Evolutionary conservation across 2,797 vertebrate species (phyloP).

Genomic region (Sebastiscus albofasciatus): DNA sequence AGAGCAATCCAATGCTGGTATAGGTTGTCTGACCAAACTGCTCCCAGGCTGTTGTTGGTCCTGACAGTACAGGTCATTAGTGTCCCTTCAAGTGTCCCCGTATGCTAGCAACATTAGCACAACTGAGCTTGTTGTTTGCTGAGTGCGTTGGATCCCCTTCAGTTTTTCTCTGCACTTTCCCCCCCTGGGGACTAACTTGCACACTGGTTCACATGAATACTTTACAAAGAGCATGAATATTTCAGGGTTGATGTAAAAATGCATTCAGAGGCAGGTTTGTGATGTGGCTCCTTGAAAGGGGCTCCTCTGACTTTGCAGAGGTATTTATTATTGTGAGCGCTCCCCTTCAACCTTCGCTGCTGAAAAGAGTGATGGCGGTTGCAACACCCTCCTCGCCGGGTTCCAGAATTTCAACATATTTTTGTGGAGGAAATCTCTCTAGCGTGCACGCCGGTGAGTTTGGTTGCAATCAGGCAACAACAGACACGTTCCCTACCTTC

Average conservation of each 20-base stretch:
- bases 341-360: conserved; percentile 58
- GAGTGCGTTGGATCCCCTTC: conserved; percentile 70
- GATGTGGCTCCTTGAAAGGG: conserved; percentile 74
- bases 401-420: conserved; percentile 57
- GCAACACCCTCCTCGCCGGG: conserved; percentile 54
- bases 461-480: conserved; percentile 40
- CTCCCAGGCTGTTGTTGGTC: conserved; percentile 37
- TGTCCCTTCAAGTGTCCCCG: conserved; percentile 63
- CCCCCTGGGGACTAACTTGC: conserved; percentile 73
- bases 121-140: conserved; percentile 68
- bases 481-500: conserved; percentile 31
- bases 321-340: conserved; percentile 68
- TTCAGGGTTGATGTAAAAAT: conserved; percentile 81
- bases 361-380: conserved; percentile 61
- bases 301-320: conserved; percentile 71
- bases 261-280: conserved; percentile 76
- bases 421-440: conserved; percentile 32
- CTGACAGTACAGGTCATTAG: conserved; percentile 68
- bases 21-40: conserved; percentile 41
- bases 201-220: conserved; percentile 81
- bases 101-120: conserved; percentile 69
- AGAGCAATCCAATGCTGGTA: conserved; percentile 14
- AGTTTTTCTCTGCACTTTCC: conserved; percentile 59
- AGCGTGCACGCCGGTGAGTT: conserved; percentile 42
- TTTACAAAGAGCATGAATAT: conserved; percentile 83